Percentiles rank a stretch among this genome's conserved stretches.
These are phyloP conservation scores for Cephalopholis sonnerati DNA, from an alignment of 2,113 vertebrate species.

Conservation along the genomic window DNA sequence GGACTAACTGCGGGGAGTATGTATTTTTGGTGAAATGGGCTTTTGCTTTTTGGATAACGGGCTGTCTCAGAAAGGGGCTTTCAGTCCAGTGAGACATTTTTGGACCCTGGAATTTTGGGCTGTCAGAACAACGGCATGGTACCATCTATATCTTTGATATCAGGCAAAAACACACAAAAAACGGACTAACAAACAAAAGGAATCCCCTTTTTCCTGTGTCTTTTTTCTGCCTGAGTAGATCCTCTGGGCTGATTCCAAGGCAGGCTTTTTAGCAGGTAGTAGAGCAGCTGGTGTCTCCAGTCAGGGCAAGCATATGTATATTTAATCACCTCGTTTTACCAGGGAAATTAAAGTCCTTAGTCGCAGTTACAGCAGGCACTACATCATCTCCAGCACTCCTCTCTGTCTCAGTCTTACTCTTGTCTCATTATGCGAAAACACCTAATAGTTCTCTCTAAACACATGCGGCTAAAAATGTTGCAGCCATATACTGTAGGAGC, in stretches of 20 bases:
- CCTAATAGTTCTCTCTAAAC: neutral
- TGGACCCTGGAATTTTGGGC: too few species aligned
- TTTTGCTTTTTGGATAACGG: too few species aligned
- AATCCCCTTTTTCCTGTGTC: neutral
- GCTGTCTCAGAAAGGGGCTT: too few species aligned
- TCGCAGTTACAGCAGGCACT: conserved; percentile 41
- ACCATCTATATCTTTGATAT: neutral
- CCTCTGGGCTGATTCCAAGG: neutral
- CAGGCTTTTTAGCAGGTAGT: neutral
- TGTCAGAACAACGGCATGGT: too few species aligned
- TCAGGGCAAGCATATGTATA: conserved; percentile 52
- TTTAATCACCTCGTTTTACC: conserved; percentile 70
- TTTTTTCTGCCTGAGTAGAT: neutral
- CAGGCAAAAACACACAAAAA: neutral
- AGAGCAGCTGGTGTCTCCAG: conserved; percentile 17
- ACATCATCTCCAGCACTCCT: conserved; percentile 45
- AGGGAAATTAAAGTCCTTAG: conserved; percentile 68
- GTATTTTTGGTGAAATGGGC: too few species aligned
- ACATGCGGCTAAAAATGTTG: neutral
- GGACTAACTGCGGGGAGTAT: too few species aligned
- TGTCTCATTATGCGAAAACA: conserved; percentile 27
- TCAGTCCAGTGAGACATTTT: too few species aligned
- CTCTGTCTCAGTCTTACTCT: conserved; percentile 36
- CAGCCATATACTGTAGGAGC: too few species aligned
- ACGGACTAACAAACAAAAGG: too few species aligned